Evolutionary conservation across 2,888 invertebrate species (phyloP), one percentile per base, ranked within the genome.

Genomic region (Camponotus fellah): DNA sequence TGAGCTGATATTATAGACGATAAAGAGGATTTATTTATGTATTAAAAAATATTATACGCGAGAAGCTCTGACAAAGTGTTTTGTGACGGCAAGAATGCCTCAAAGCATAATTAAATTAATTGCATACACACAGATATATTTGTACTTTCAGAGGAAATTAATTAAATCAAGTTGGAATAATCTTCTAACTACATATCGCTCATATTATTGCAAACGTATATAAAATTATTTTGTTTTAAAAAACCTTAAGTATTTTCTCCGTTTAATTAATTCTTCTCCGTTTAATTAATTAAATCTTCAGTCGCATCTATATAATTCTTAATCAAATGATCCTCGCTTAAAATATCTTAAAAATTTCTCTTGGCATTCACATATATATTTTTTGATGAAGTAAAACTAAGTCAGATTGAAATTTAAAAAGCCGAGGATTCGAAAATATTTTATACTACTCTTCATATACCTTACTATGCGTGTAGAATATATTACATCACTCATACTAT

Each of bases 401-500:
- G 34, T 62, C 8, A 62, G 0, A 32, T 62, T 34, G 17, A n/a
- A 6, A 46, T 53, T 8, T 53, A 53, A 53, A n/a, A 8, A n/a
- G n/a, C n/a, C 8, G 49, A 53, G n/a, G 2, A n/a, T n/a, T 53
- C n/a, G 2, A 8, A n/a, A 53, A 53, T 53, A n/a, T 53, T 53
- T 53, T 53, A 53, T 26, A 5, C 26, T 21, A 43, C 12, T n/a
- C 21, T 6, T 34, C 8, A 53, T 8, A n/a, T 2, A 53, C n/a
- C 6, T 37, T 37, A 37, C 8, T 53, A 53, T 6, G n/a, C n/a
- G 17, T 8, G 8, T 53, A 53, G 34, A 1, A 46, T 43, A 2
- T 34, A 46, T 71, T 34, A 72, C 17, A 58, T 2, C 21, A 40
- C 32, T 53, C 32, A 46, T 65, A 46, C n/a, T 77, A 14, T 69